These are phyloP conservation scores for Plagodis dolabraria DNA, from an alignment of 2,888 invertebrate species.

Conservation along the genomic window DNA sequence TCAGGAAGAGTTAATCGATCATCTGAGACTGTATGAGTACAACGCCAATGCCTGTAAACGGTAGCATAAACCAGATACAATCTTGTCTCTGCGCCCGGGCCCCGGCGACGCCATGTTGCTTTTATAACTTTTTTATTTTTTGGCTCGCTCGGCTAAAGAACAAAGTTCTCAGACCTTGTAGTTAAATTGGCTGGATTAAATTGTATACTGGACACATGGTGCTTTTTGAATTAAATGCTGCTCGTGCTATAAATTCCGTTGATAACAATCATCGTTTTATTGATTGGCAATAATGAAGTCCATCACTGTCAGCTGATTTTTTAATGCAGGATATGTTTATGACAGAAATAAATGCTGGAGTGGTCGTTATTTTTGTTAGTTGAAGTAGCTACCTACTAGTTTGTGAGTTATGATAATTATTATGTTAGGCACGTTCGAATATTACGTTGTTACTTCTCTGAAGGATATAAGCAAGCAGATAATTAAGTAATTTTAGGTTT, in stretches of 20 bases:
- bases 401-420: conserved; percentile 3
- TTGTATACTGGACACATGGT: conserved; percentile 32
- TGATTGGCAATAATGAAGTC: conserved; percentile 42
- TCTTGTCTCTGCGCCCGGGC: conserved; percentile 46
- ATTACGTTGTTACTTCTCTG: not conserved
- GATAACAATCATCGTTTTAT: conserved; percentile 52
- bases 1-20: conserved; percentile 39
- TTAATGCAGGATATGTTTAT: conserved; percentile 33
- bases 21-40: conserved; percentile 36
- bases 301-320: conserved; percentile 31
- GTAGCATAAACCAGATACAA: conserved; percentile 60
- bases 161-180: conserved; percentile 29
- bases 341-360: conserved; percentile 1
- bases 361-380: conserved; percentile 20
- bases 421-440: not conserved
- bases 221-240: conserved; percentile 28
- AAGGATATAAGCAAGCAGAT: too few species aligned
- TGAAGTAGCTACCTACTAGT: not conserved
- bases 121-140: conserved; percentile 41
- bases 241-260: conserved; percentile 40
- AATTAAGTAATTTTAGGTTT: too few species aligned
- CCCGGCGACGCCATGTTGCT: conserved; percentile 46
- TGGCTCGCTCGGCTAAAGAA: conserved; percentile 37
- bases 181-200: conserved; percentile 42
- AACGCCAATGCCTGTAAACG: conserved; percentile 53